These are phyloP conservation scores for Caenorhabditis becei DNA, from an alignment of 2,888 invertebrate species.

Conservation along the genomic window DNA sequence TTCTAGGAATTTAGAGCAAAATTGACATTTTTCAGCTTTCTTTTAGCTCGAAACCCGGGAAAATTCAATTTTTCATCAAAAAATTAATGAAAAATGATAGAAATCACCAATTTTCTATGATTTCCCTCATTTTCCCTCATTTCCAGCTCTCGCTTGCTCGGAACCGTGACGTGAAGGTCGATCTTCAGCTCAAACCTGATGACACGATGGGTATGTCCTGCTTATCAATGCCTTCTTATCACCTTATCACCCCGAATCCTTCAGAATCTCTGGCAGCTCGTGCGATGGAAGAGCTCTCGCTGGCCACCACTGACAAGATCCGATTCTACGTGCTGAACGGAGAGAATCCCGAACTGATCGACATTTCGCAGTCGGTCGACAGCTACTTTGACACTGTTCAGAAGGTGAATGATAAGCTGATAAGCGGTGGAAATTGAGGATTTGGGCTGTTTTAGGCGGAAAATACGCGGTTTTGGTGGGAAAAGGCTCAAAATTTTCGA, in stretches of 20 bases:
- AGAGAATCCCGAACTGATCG: conserved; percentile 57
- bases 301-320: conserved; percentile 49
- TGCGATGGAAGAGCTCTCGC: conserved; percentile 62
- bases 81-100: background rate
- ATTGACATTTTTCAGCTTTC: conserved; percentile 10
- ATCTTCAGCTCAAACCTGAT: conserved; percentile 49
- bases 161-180: conserved; percentile 45
- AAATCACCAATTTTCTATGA: background rate
- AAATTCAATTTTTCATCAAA: background rate
- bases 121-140: too few species aligned
- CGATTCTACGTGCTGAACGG: conserved; percentile 67
- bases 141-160: conserved; percentile 65
- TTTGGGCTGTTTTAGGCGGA: too few species aligned
- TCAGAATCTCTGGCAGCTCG: conserved; percentile 54
- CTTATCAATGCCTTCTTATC: background rate
- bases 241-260: too few species aligned
- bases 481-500: too few species aligned
- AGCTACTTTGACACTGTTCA: conserved; percentile 70
- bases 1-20: background rate
- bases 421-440: too few species aligned
- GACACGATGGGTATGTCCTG: conserved; percentile 66
- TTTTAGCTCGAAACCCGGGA: too few species aligned
- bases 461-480: too few species aligned
- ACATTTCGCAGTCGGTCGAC: conserved; percentile 55
- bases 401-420: conserved; percentile 35